Evolutionary conservation across 2,797 vertebrate species (phyloP).

Genomic region (Cephalopachus bancanus): DNA sequence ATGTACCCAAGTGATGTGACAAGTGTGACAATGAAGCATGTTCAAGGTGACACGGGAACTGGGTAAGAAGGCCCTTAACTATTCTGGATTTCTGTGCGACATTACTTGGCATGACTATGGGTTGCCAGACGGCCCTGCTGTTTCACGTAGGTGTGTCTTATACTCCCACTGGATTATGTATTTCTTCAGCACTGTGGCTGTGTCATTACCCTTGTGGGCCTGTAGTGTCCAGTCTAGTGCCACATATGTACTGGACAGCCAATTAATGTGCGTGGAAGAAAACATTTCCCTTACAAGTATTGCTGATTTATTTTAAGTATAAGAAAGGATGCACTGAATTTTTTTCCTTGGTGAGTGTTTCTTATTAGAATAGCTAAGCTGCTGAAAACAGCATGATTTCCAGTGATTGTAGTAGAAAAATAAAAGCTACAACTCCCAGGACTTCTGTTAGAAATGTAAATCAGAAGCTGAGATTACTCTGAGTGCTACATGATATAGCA

Average conservation of each 20-base stretch:
- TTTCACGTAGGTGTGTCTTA: rapidly evolving
- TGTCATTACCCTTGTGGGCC: too few species aligned
- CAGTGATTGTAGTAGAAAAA: background rate
- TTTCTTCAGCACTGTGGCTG: background rate
- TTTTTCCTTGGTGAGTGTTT: background rate
- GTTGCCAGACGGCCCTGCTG: rapidly evolving
- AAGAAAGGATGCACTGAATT: background rate
- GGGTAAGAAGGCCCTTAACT: too few species aligned
- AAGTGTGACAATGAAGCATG: rapidly evolving
- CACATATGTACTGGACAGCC: too few species aligned
- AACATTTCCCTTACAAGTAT: background rate
- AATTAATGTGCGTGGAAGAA: background rate
- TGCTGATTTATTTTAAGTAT: slow-evolving; percentile 3
- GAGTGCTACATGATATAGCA: background rate
- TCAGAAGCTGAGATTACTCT: background rate
- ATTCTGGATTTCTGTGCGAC: background rate
- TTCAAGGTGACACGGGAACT: rapidly evolving
- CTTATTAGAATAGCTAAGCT: background rate
- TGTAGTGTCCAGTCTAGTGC: background rate
- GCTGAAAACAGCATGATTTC: slow-evolving; percentile 5
- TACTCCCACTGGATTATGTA: rapidly evolving
- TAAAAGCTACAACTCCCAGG: background rate
- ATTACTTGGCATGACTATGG: rapidly evolving
- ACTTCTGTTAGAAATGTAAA: slow-evolving; percentile 37
- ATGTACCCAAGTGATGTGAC: rapidly evolving